A percentile compares a stretch with the other conserved stretches of the same genome.
phyloP scores from a whole-genome alignment of 2,888 invertebrate genomes.

The Patella caerulea region DNA sequence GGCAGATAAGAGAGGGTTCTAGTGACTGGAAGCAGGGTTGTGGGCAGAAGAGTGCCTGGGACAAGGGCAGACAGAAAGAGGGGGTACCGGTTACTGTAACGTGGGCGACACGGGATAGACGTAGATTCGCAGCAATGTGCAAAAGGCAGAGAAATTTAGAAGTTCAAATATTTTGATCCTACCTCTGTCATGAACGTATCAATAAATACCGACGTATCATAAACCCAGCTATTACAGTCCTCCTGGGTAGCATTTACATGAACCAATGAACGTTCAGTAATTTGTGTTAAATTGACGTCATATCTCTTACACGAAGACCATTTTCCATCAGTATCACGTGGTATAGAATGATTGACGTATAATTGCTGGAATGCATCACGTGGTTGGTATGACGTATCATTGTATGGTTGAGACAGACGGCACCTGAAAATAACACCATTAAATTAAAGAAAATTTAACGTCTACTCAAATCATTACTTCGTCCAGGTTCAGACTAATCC shows the following conservation, averaged over 20 bases:
- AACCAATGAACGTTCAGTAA: neutral
- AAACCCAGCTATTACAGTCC: constrained; percentile 16
- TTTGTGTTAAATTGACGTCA: neutral
- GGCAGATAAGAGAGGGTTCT: no score
- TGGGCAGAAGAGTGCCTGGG: no score
- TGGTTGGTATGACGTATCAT: neutral
- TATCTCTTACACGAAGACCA: neutral
- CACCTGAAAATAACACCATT: neutral
- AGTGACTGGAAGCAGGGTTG: no score
- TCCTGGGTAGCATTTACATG: neutral
- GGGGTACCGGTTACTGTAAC: no score
- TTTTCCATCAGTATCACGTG: neutral
- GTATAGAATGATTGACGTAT: constrained; percentile 3
- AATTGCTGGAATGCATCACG: neutral
- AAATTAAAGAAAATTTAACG: no score
- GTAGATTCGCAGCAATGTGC: no score
- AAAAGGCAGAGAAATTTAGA: no score
- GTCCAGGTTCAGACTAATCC: no score
- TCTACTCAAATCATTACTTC: no score
- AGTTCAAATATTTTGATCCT: neutral
- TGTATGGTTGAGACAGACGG: neutral
- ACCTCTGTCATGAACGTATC: constrained; percentile 19
- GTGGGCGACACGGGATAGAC: no score
- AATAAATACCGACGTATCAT: constrained; percentile 12
- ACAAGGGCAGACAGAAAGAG: no score